phyloP scores from a whole-genome alignment of 2,888 invertebrate genomes.

The Drosophila demipolita region DNA sequence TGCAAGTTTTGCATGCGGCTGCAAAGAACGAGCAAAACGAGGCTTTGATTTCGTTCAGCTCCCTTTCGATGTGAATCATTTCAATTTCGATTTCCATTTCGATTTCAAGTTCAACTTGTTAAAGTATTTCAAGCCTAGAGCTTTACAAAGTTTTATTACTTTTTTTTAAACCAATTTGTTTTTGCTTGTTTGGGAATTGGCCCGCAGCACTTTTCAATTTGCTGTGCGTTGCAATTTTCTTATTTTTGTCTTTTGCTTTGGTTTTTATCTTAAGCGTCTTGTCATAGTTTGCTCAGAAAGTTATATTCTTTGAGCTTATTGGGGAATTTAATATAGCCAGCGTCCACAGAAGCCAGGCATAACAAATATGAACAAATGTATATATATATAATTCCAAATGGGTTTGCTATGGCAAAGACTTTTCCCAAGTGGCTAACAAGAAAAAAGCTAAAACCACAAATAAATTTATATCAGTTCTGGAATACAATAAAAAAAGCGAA shows the following conservation, averaged over 20 bases:
- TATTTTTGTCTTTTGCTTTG: slow-evolving; percentile 21
- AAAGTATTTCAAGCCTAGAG: slow-evolving; percentile 49
- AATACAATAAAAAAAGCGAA: not conserved
- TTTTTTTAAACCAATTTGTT: slow-evolving; percentile 31
- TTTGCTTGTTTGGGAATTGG: slow-evolving; percentile 44
- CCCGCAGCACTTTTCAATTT: slow-evolving; percentile 66
- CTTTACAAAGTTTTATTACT: slow-evolving; percentile 58
- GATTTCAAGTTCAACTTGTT: slow-evolving; percentile 72
- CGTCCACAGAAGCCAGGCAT: slow-evolving; percentile 4
- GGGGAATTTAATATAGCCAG: slow-evolving; percentile 24
- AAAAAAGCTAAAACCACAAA: not conserved
- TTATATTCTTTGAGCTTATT: slow-evolving; percentile 46
- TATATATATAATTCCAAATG: slow-evolving; percentile 49
- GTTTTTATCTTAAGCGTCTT: slow-evolving; percentile 59
- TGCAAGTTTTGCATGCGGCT: slow-evolving; percentile 38
- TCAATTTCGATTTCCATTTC: slow-evolving; percentile 43
- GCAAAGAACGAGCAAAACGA: slow-evolving; percentile 9
- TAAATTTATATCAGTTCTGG: slow-evolving; percentile 1
- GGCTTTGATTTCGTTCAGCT: slow-evolving; percentile 45
- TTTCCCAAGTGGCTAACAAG: slow-evolving; percentile 18
- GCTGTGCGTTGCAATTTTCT: slow-evolving; percentile 50
- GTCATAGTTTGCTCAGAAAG: slow-evolving; percentile 68
- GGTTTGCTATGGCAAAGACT: slow-evolving; percentile 62
- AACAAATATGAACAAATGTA: slow-evolving; percentile 13
- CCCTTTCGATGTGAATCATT: slow-evolving; percentile 25